Evolutionary conservation across 2,797 vertebrate species (phyloP), one percentile per base, ranked within the genome.

Genomic region (Euphonia xanthogaster): DNA sequence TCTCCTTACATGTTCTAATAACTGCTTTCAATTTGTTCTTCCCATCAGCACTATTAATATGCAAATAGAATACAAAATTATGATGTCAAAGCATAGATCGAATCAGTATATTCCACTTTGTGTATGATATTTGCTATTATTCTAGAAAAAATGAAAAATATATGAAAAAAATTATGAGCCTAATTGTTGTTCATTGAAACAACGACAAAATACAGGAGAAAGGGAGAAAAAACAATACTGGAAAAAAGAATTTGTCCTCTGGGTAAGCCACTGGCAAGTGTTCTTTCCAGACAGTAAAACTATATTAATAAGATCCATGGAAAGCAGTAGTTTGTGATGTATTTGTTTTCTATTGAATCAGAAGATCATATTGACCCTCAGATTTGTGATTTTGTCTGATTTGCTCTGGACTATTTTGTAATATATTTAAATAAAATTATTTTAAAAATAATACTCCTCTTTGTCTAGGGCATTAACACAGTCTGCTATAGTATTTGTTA

Each of bases 1-100:
- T 94, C 91, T 94, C 85, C 87, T 94, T 96, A 81, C 82, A 88
- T 90, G 82, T 93, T 94, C 90, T 93, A 91, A 94, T 96, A 96
- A 86, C 72, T 83, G 53, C 90, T 90, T 94, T 66, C 93, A 86
- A 94, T 93, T 95, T 96, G 82, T 82, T 85, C 83, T 94, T 83
- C 74, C 67, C 91, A 87, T 90, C 87, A 90, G 61, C 50, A 39
- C 73, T 50, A 82, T 93, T 95, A 91, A 88, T 68, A 97, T 87
- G 93, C 85, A 94, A 87, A 95, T 96, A 39, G 0, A 3, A 33
- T 44, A 65, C n/a, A 62, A 88, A 94, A 88, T 90, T 66, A 81
- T 90, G 79, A 94, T 94, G 94, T 96, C 76, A 86, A 66, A 33
- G 72, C 62, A 14, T 47, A 80, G 79, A 83, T 37, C 16, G 75